phyloP scores from a whole-genome alignment of 2,797 vertebrate genomes.

The Lacerta bilineata region DNA sequence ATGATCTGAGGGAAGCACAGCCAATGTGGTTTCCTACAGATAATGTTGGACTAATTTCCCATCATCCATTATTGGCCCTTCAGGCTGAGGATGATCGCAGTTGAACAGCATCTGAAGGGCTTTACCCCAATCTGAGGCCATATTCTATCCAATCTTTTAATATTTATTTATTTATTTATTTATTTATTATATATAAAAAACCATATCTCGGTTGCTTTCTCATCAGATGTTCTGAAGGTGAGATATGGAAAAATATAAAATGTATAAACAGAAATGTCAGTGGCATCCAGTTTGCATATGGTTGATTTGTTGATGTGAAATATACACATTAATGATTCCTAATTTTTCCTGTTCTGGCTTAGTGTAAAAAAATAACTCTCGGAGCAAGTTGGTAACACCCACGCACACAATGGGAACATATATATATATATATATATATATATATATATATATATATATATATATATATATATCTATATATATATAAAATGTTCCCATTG shows the following conservation, averaged over 20 bases:
- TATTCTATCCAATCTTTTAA: slow-evolving; percentile 35
- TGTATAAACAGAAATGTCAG: slow-evolving; percentile 4
- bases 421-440: no score
- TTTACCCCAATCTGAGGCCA: no score
- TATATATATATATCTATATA: no score
- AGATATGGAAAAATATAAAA: background rate
- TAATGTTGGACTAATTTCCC: no score
- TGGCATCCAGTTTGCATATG: slow-evolving; percentile 63
- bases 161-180: background rate
- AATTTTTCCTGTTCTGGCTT: slow-evolving; percentile 14
- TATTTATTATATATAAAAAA: background rate
- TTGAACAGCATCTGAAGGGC: no score
- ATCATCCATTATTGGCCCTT: no score
- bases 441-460: no score
- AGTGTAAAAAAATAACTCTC: background rate
- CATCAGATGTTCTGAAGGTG: background rate
- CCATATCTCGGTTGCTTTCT: background rate
- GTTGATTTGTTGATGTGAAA: slow-evolving; percentile 69
- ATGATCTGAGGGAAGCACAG: slow-evolving; percentile 21
- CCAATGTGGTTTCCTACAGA: no score
- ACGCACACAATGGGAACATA: no score
- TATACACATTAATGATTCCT: slow-evolving; percentile 72
- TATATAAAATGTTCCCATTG: no score
- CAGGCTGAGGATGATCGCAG: no score
- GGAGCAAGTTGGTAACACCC: no score